Evolutionary conservation across 2,797 vertebrate genomes (phyloP).

Genomic region (Takifugu ocellatus): DNA sequence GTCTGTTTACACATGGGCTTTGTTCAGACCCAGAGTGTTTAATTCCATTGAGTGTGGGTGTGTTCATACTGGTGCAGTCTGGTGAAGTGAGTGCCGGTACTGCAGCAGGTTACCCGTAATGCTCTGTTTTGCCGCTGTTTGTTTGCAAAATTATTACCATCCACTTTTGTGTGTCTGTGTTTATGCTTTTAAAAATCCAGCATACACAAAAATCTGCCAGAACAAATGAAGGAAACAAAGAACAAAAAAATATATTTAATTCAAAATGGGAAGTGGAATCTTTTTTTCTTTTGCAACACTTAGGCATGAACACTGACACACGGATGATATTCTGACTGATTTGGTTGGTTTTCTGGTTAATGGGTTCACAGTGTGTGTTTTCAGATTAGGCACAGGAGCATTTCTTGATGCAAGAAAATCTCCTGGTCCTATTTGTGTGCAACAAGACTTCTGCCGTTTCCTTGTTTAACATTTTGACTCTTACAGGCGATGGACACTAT

Average conservation of each 20-base stretch:
- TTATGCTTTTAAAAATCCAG: slow-evolving; percentile 24
- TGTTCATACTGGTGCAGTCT: slow-evolving; percentile 59
- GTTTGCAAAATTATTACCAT: slow-evolving; percentile 53
- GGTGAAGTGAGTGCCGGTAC: slow-evolving; percentile 66
- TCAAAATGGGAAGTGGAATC: slow-evolving; percentile 4
- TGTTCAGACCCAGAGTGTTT: slow-evolving; percentile 50
- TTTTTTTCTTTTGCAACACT: slow-evolving; percentile 17
- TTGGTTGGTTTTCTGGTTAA: slow-evolving; percentile 58
- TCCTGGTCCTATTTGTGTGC: slow-evolving; percentile 50
- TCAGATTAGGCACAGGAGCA: slow-evolving; percentile 38
- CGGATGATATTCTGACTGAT: slow-evolving; percentile 59
- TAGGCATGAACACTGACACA: slow-evolving; percentile 65
- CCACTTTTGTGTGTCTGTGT: slow-evolving; percentile 61
- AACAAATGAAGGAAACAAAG: background rate
- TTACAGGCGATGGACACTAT: slow-evolving; percentile 11
- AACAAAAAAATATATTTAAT: background rate
- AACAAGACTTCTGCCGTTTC: slow-evolving; percentile 27
- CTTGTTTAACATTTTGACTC: slow-evolving; percentile 30
- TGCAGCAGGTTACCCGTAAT: slow-evolving; percentile 61
- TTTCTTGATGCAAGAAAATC: slow-evolving; percentile 61
- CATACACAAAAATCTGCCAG: background rate
- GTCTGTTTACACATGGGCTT: slow-evolving; percentile 44
- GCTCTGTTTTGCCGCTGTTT: slow-evolving; percentile 44
- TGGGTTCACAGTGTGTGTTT: slow-evolving; percentile 59
- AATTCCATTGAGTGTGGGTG: slow-evolving; percentile 57